These are phyloP conservation scores for Stramonita haemastoma DNA, from an alignment of 2,888 invertebrate genomes.

Conservation along the genomic window DNA sequence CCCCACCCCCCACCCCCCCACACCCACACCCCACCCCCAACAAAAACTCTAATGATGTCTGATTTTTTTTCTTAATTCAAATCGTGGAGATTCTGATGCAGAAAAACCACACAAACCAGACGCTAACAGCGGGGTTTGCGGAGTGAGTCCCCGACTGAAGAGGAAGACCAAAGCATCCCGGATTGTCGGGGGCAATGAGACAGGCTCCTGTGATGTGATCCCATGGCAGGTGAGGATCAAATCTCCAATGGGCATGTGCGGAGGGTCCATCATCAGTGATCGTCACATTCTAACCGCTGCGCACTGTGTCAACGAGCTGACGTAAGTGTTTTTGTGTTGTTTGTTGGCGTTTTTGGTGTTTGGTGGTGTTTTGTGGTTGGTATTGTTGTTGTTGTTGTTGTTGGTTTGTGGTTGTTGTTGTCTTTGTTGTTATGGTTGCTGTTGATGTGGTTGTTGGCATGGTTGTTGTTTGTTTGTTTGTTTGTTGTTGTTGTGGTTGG, in stretches of 20 bases:
- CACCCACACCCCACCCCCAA: no score
- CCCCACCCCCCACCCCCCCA: no score
- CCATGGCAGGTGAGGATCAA: neutral
- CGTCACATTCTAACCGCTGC: neutral
- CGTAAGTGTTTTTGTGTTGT: neutral
- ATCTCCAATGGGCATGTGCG: neutral
- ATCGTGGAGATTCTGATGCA: no score
- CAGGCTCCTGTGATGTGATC: conserved; percentile 5
- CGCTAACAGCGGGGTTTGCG: neutral
- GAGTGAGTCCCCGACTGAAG: neutral
- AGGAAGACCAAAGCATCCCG: neutral
- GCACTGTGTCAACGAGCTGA: neutral
- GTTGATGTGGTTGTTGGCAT: no score
- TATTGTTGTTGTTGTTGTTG: no score
- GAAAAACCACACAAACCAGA: no score
- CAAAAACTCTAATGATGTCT: no score
- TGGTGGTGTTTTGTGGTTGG: neutral
- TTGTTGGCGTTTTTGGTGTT: neutral
- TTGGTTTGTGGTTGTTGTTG: no score
- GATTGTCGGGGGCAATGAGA: neutral
- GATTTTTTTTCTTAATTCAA: no score
- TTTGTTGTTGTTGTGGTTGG: no score
- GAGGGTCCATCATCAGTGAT: neutral
- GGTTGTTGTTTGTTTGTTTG: no score
- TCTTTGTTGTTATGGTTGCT: no score